Percentiles rank a stretch among this genome's conserved stretches.
Conservation (phyloP, 1,140 invertebrate genomes). For the Drosophila lacteicornis region DNA sequence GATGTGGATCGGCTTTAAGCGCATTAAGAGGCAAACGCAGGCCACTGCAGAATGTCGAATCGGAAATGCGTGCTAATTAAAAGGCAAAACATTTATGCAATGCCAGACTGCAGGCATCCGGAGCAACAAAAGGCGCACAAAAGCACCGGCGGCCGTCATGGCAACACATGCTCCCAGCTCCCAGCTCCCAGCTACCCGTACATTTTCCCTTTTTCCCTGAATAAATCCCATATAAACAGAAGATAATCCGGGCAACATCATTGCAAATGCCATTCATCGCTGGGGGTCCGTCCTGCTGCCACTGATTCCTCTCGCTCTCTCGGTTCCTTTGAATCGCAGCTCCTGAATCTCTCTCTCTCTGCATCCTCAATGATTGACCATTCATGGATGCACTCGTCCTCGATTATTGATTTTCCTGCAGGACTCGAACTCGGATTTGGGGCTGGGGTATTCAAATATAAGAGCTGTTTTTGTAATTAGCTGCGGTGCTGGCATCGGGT, state of each 20-base stretch:
- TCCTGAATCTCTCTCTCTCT: constrained; percentile 4
- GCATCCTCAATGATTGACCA: constrained; percentile 40
- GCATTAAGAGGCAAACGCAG: constrained; percentile 43
- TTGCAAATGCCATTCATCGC: constrained; percentile 68
- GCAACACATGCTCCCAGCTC: constrained; percentile 52
- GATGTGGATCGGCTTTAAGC: constrained; percentile 62
- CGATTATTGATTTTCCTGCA: constrained; percentile 48
- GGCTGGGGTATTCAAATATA: constrained; percentile 51
- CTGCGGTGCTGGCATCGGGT: constrained; percentile 16
- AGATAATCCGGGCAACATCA: constrained; percentile 76
- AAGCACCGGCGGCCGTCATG: constrained; percentile 70
- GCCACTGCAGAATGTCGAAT: constrained; percentile 35
- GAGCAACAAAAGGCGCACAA: constrained; percentile 54
- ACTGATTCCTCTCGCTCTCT: neutral
- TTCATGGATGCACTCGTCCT: constrained; percentile 45
- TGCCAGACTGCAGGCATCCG: constrained; percentile 52
- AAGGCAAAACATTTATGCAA: constrained; percentile 82
- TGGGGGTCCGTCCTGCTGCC: constrained; percentile 11
- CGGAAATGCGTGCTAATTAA: constrained; percentile 74
- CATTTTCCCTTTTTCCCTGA: constrained; percentile 17
- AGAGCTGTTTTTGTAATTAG: constrained; percentile 69
- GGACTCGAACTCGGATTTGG: neutral
- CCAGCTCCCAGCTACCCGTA: neutral
- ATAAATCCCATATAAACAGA: constrained; percentile 82
- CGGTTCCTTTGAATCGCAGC: constrained; percentile 32